These are phyloP conservation scores for Nycteola revayana DNA, from an alignment of 2,888 invertebrate species.

Conservation along the genomic window DNA sequence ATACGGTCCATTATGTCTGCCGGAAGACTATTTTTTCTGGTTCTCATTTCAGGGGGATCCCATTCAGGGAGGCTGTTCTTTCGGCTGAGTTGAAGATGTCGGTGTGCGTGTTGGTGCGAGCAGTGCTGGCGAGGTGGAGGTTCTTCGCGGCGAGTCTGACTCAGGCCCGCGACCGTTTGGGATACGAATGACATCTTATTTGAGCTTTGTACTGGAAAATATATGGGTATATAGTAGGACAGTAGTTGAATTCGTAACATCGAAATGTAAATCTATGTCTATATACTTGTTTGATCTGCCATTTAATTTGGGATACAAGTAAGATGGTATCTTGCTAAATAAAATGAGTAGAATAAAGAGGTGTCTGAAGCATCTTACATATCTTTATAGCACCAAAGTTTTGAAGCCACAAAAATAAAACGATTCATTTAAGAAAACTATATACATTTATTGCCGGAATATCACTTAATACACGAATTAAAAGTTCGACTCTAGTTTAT, in stretches of 20 bases:
- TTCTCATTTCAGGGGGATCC: conserved; percentile 70
- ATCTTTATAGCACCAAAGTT: too few species aligned
- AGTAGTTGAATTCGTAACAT: too few species aligned
- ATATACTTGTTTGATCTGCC: too few species aligned
- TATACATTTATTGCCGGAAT: too few species aligned
- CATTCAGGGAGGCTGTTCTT: conserved; percentile 78
- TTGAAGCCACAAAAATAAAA: too few species aligned
- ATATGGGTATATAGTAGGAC: conserved; percentile 29
- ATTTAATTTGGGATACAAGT: too few species aligned
- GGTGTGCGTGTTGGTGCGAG: conserved; percentile 73
- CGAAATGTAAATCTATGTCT: too few species aligned
- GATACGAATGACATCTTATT: conserved; percentile 78
- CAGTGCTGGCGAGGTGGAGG: conserved; percentile 71
- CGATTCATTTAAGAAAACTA: too few species aligned
- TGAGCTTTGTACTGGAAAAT: conserved; percentile 46
- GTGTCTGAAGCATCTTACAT: too few species aligned
- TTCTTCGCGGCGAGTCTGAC: conserved; percentile 69
- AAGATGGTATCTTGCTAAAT: too few species aligned
- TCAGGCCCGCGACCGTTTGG: conserved; percentile 80
- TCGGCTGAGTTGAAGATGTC: conserved; percentile 62
- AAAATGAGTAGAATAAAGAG: too few species aligned
- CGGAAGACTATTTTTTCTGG: conserved; percentile 74
- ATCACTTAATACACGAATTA: conserved; percentile 1
- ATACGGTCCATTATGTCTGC: conserved; percentile 65
- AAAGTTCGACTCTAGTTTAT: conserved; percentile 18